Evolutionary conservation across 1,140 invertebrate genomes (phyloP), one percentile per base, ranked within the genome.

Genomic region (Microplitis demolitor): DNA sequence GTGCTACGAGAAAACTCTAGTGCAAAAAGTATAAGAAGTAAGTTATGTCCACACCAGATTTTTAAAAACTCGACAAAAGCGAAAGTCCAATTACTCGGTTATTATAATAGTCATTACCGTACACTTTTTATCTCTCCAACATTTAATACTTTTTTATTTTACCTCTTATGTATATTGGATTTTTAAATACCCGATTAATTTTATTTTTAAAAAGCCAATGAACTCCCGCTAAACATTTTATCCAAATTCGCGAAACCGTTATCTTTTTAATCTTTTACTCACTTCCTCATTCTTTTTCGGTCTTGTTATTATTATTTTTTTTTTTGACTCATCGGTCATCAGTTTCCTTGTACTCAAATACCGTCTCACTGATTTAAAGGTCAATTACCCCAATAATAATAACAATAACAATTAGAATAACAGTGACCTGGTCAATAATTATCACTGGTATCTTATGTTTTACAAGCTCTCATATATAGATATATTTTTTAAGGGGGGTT

Each of bases 51-150:
- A 31, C 34, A 31, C 33, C 34, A 9, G n/a, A 4, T 6, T 14
- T 66, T 66, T 24, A 24, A 39, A 45, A 45, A 75, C 75, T 77
- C 67, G 62, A 66, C 53, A 74, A 76, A 76, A 77, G 76, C 73
- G 74, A 77, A 79, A 79, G 78, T 77, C 71, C 62, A 39, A 56
- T 69, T 69, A 66, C 39, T 34, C 37, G 24, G 11, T 70, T 50
- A 16, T 74, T 70, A 70, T 34, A n/a, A 45, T 64, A 66, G 75
- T 76, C 70, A 77, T 64, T 63, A 54, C 37, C 45, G 39, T n/a
- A 14, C 13, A 31, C 14, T 16, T 16, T 1, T 13, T 13, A n/a
- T 56, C 14, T 13, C 14, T 4, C 4, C 11, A n/a, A 1, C n/a
- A 5, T 14, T 9, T 56, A 16, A 31, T 8, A 6, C 9, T 64